Conservation (phyloP, 1,140 invertebrate genomes). For the Drosophila elegans region DNA sequence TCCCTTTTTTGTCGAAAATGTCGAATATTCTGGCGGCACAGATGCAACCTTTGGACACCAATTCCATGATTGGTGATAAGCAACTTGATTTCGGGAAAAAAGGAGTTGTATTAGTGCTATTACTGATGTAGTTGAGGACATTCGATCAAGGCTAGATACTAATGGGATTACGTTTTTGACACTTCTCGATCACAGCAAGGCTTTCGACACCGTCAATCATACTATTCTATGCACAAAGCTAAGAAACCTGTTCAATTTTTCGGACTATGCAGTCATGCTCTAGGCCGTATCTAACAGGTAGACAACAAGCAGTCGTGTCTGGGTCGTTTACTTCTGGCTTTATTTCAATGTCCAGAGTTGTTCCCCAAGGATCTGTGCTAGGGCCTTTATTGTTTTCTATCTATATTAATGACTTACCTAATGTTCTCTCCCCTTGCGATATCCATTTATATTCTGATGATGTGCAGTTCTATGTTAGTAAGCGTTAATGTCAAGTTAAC, state of each 20-base stretch:
- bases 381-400: neutral
- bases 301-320: constrained; percentile 2
- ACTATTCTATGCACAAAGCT: neutral
- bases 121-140: no score
- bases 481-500: neutral
- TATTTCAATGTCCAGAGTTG: neutral
- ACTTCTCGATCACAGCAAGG: no score
- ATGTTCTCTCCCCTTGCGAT: neutral
- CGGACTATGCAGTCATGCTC: neutral
- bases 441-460: no score
- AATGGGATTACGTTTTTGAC: neutral
- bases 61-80: no score
- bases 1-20: no score
- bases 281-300: neutral
- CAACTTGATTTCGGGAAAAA: no score
- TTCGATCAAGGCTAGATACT: no score
- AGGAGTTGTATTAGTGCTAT: no score
- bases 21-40: no score
- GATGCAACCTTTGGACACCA: no score
- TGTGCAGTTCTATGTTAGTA: constrained; percentile 1
- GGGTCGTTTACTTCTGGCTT: neutral
- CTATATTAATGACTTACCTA: neutral
- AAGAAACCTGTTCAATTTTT: neutral
- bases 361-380: neutral
- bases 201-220: neutral